A percentile compares a stretch with the other conserved stretches of the same genome.
Evolutionary conservation across 2,888 invertebrate species (phyloP).

Genomic region (Andrena bucephala): DNA sequence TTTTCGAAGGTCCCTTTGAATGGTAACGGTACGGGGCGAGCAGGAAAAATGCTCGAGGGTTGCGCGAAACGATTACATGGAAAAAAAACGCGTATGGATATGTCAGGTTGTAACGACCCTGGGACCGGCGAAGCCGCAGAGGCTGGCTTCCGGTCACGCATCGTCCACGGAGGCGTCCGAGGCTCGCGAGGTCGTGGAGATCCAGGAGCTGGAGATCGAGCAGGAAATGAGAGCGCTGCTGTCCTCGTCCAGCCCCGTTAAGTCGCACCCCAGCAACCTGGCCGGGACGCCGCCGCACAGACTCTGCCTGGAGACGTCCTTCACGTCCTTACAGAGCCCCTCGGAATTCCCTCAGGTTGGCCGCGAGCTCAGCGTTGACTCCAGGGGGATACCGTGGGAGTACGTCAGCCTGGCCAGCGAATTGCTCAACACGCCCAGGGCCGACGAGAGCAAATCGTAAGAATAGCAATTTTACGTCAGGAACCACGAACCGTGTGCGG

Average conservation of each 20-base stretch:
- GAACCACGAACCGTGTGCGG: slow-evolving; percentile 29
- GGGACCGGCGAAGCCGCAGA: slow-evolving; percentile 92
- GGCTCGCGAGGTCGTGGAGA: slow-evolving; percentile 75
- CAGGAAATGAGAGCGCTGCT: slow-evolving; percentile 83
- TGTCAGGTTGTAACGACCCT: slow-evolving; percentile 91
- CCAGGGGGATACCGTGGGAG: slow-evolving; percentile 85
- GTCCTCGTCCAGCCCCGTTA: slow-evolving; percentile 86
- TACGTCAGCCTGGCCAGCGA: slow-evolving; percentile 84
- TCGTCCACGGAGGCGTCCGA: slow-evolving; percentile 80
- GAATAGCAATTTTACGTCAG: slow-evolving; percentile 65
- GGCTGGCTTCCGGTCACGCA: slow-evolving; percentile 83
- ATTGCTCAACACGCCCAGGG: slow-evolving; percentile 79
- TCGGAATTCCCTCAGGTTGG: slow-evolving; percentile 81
- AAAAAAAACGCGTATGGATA: slow-evolving; percentile 60
- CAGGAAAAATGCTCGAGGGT: slow-evolving; percentile 1
- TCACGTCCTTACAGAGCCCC: slow-evolving; percentile 89
- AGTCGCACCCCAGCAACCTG: slow-evolving; percentile 61
- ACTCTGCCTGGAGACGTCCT: slow-evolving; percentile 91
- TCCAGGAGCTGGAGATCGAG: slow-evolving; percentile 79
- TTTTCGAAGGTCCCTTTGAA: neutral
- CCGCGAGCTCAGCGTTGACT: slow-evolving; percentile 83
- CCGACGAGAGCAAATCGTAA: slow-evolving; percentile 81
- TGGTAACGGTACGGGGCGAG: slow-evolving; percentile 20
- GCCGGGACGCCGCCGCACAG: slow-evolving; percentile 82
- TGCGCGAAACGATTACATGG: slow-evolving; percentile 52